Evolutionary conservation across 2,888 invertebrate genomes (phyloP).

Genomic region (Pristionchus mayeri): DNA sequence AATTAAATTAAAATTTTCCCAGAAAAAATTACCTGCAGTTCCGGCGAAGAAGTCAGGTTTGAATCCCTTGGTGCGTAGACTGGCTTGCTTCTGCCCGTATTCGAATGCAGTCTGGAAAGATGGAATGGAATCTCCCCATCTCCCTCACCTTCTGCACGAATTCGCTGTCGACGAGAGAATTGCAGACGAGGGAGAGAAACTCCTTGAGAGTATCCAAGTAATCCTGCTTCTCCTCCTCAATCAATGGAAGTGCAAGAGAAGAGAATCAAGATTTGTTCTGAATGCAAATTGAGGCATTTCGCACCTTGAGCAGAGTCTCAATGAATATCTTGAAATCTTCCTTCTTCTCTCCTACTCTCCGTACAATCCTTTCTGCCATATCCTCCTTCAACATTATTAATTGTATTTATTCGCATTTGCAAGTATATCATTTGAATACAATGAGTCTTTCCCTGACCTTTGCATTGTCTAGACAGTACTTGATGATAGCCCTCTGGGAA

Average conservation of each 20-base stretch:
- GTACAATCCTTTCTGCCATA: slow-evolving; percentile 66
- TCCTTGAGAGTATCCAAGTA: slow-evolving; percentile 61
- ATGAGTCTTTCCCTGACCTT: too few species aligned
- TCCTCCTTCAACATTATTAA: too few species aligned
- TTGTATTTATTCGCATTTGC: too few species aligned
- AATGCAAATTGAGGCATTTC: not conserved
- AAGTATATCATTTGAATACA: too few species aligned
- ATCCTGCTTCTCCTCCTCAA: slow-evolving; percentile 62
- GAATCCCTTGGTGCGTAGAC: slow-evolving; percentile 65
- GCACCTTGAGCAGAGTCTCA: slow-evolving; percentile 59
- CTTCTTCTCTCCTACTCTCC: slow-evolving; percentile 65
- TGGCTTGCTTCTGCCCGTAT: slow-evolving; percentile 67
- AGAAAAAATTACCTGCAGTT: too few species aligned
- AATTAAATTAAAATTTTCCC: too few species aligned
- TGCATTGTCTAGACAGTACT: slow-evolving; percentile 70
- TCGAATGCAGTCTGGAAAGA: slow-evolving; percentile 56
- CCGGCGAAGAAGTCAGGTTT: slow-evolving; percentile 70
- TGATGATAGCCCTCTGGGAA: slow-evolving; percentile 67
- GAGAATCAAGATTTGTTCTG: not conserved
- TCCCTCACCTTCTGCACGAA: slow-evolving; percentile 52
- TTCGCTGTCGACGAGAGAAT: slow-evolving; percentile 63
- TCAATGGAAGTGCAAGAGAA: not conserved
- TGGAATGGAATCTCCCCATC: not conserved
- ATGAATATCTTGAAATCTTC: slow-evolving; percentile 66
- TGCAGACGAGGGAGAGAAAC: slow-evolving; percentile 63